Conservation (phyloP, 2,888 invertebrate species). For the Campoletis raptor region DNA sequence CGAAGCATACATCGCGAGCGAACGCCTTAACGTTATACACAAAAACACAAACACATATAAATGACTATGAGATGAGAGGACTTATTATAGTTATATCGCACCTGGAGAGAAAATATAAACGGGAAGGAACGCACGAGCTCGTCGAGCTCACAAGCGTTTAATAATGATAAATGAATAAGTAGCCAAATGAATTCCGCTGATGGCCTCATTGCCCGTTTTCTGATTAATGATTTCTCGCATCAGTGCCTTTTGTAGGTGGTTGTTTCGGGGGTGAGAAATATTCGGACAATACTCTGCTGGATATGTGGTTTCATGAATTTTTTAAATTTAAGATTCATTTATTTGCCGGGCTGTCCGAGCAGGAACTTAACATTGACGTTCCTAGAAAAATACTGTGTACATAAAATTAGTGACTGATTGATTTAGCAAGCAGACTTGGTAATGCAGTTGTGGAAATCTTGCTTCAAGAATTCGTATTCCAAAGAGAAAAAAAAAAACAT, state of each 20-base stretch:
- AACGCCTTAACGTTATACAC: slow-evolving; percentile 30
- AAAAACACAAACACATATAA: slow-evolving; percentile 49
- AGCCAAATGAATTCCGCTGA: slow-evolving; percentile 82
- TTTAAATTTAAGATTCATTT: not conserved
- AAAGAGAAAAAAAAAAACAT: slow-evolving; percentile 53
- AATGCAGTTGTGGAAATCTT: not conserved
- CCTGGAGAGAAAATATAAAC: slow-evolving; percentile 69
- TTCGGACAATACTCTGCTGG: slow-evolving; percentile 27
- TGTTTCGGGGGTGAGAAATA: slow-evolving; percentile 37
- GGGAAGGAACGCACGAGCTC: slow-evolving; percentile 69
- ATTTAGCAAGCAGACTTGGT: not conserved
- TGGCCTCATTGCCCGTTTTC: slow-evolving; percentile 79
- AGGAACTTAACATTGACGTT: not conserved
- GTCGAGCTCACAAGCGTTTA: slow-evolving; percentile 74
- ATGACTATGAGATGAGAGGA: slow-evolving; percentile 43
- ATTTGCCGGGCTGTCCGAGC: not conserved
- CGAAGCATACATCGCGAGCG: slow-evolving; percentile 47
- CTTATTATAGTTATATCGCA: slow-evolving; percentile 49
- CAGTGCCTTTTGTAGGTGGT: slow-evolving; percentile 66
- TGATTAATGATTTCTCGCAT: slow-evolving; percentile 80
- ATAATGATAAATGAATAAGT: slow-evolving; percentile 84
- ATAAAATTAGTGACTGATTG: not conserved
- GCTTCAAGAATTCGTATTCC: not conserved
- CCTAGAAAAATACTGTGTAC: not conserved
- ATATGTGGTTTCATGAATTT: not conserved